Evolutionary conservation across 2,888 invertebrate genomes (phyloP), one percentile per base, ranked within the genome.

Genomic region (Eristalis arbustorum): DNA sequence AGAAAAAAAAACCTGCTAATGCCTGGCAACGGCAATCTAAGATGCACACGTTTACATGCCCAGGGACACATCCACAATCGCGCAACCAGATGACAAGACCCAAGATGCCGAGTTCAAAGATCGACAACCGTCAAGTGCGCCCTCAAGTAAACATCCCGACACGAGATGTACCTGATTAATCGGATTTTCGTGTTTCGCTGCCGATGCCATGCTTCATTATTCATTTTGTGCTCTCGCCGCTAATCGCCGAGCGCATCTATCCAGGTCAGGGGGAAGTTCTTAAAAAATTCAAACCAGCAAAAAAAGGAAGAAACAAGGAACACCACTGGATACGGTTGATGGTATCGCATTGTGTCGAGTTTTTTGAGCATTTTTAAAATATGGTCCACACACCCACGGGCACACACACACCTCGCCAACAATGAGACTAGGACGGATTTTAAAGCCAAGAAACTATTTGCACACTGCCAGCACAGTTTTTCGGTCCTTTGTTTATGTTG

Each of bases 391-490:
- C 49, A 59, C 25, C 25, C 14, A 37, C 37, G 13, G 10, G 3
- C 13, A 13, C 37, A 31, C 31, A 31, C 25, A 4, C 14, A 69
- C 76, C 76, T 76, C 62, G 34, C 25, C 49, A 37, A 56, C 18
- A 76, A 23, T 25, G 69, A 23, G 49, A 25, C 68, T 31, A 67
- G n/a, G n/a, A 22, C 22, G 31, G 42, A 59, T 49, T 31, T 49
- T 75, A n/a, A n/a, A n/a, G 66, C 62, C 68, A 76, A 76, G 68
- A 62, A 76, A 76, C 76, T 76, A 76, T 76, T 76, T 76, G 76
- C 68, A 76, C 42, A 11, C 34, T 37, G 68, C 62, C 76, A 76
- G 76, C 34, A n/a, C n/a, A 76, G 42, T 34, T 62, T 18, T 34
- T 11, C 10, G 59, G 22, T 56, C 42, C 73, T 42, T 57, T 78